Percentiles rank a stretch among this genome's conserved stretches.
Evolutionary conservation across 1,140 invertebrate genomes (phyloP).

Genomic region (Drosophila obscura): DNA sequence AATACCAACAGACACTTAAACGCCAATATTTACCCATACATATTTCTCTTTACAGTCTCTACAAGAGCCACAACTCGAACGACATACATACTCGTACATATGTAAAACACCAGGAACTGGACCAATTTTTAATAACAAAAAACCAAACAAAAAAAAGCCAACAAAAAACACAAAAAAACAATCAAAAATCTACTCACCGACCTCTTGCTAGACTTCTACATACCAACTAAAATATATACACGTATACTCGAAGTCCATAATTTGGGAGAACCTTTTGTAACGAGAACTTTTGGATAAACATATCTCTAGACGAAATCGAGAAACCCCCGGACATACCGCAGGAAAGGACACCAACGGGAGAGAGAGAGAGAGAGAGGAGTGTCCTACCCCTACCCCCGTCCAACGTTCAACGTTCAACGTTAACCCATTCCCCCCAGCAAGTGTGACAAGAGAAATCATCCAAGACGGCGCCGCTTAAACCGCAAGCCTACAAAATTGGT

Average conservation of each 20-base stretch:
- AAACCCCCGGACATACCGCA: slow-evolving; percentile 1
- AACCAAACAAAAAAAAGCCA: slow-evolving; percentile 23
- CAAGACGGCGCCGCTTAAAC: slow-evolving; percentile 74
- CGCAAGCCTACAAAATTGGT: slow-evolving; percentile 75
- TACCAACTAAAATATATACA: slow-evolving; percentile 12
- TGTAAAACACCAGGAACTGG: slow-evolving; percentile 55
- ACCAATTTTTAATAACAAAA: slow-evolving; percentile 61
- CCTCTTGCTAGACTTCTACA: slow-evolving; percentile 55
- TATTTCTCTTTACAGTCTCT: neutral
- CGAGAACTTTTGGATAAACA: slow-evolving; percentile 41
- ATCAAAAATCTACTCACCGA: slow-evolving; percentile 61
- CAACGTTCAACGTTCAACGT: slow-evolving; percentile 3
- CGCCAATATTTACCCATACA: too few relatives aligned
- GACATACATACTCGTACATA: slow-evolving; percentile 24
- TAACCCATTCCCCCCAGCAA: slow-evolving; percentile 4
- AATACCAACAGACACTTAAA: too few relatives aligned
- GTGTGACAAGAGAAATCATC: slow-evolving; percentile 27
- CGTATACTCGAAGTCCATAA: slow-evolving; percentile 13
- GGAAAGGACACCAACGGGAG: slow-evolving; percentile 9
- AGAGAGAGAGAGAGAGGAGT: neutral
- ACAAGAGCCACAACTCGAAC: slow-evolving; percentile 14
- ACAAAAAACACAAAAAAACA: slow-evolving; percentile 35
- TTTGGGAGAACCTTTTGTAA: slow-evolving; percentile 36
- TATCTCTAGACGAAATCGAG: slow-evolving; percentile 27
- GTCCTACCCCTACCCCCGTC: neutral